phyloP scores from a whole-genome alignment of 2,797 vertebrate species.

The Hydrophis major region DNA sequence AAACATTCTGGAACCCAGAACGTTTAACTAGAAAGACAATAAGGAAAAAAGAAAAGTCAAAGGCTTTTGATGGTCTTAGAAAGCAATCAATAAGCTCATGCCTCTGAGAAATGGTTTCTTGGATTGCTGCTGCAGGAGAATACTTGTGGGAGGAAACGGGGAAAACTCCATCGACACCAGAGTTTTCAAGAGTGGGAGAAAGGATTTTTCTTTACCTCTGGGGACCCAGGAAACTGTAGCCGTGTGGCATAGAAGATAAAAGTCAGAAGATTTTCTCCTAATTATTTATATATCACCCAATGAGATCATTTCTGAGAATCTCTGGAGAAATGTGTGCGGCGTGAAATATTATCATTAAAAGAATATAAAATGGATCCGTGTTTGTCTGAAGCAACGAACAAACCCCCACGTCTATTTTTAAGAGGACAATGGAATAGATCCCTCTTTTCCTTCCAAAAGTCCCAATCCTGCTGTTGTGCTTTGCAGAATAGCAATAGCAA shows the following conservation, averaged over 20 bases:
- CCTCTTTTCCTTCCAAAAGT: constrained; percentile 39
- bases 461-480: background rate
- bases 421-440: background rate
- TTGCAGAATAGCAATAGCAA: too few species aligned
- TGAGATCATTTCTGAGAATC: background rate
- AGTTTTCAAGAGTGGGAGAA: background rate
- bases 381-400: background rate
- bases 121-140: background rate
- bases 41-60: background rate
- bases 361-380: background rate
- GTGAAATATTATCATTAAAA: background rate
- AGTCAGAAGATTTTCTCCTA: background rate
- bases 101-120: background rate
- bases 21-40: background rate
- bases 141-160: background rate
- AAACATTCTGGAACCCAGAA: background rate
- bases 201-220: background rate
- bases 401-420: background rate
- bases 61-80: background rate
- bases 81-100: background rate
- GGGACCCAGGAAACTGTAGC: background rate
- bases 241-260: background rate
- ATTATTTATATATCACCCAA: background rate
- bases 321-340: background rate
- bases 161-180: background rate